These are phyloP conservation scores for Acanthornis magna DNA, from an alignment of 2,797 vertebrate species.

Conservation along the genomic window DNA sequence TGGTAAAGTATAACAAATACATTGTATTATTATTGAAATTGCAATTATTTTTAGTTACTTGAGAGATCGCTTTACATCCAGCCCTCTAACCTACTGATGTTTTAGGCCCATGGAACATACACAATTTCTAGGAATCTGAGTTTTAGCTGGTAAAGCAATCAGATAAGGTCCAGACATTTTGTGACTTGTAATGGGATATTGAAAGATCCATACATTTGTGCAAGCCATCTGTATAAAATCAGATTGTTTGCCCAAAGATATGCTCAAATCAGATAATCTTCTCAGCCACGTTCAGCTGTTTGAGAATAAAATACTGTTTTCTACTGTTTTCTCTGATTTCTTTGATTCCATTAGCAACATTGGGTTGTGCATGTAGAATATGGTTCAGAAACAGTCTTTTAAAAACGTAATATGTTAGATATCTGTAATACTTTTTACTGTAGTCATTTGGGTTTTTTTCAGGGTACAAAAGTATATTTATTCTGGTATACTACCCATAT, in stretches of 20 bases:
- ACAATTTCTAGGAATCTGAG: background rate
- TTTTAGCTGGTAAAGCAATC: conserved; percentile 4
- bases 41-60: background rate
- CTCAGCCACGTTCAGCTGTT: background rate
- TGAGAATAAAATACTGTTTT: background rate
- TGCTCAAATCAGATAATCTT: background rate
- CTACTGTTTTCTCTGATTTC: background rate
- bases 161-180: background rate
- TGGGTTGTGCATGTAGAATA: background rate
- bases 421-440: background rate
- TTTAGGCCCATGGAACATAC: background rate
- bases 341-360: background rate
- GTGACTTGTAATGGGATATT: background rate
- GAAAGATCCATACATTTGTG: background rate
- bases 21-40: background rate
- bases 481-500: background rate
- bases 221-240: background rate
- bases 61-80: background rate
- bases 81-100: background rate
- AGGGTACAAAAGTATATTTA: background rate
- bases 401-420: background rate
- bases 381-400: background rate
- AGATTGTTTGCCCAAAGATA: background rate
- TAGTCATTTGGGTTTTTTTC: background rate
- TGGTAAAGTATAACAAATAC: background rate